Evolutionary conservation across 1,140 invertebrate species (phyloP).

Genomic region (Panulirus ornatus): DNA sequence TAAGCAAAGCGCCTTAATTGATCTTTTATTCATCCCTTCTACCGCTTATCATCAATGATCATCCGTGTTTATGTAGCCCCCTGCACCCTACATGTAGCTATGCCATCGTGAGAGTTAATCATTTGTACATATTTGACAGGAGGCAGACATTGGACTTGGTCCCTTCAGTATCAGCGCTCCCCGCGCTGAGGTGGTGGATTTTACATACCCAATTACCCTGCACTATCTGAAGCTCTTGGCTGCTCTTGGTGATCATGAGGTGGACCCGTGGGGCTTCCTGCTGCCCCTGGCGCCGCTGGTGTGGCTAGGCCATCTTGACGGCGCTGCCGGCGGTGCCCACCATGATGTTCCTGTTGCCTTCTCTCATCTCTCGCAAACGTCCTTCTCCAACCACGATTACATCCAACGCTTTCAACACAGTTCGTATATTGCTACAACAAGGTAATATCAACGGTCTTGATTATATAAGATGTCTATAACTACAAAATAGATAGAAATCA

Average conservation of each 20-base stretch:
- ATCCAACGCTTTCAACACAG: no score
- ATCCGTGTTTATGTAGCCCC: no score
- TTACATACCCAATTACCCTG: background rate
- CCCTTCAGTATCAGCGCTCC: constrained; percentile 3
- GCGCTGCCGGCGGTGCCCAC: background rate
- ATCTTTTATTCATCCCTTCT: no score
- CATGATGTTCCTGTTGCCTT: background rate
- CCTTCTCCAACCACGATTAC: background rate
- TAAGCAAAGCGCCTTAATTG: no score
- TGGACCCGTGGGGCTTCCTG: constrained; percentile 33
- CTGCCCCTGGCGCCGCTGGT: constrained; percentile 28
- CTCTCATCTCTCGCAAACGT: background rate
- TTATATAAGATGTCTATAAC: no score
- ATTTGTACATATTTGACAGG: no score
- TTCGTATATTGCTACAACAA: constrained; percentile 18
- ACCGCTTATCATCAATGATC: no score
- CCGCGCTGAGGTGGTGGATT: constrained; percentile 22
- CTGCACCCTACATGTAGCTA: no score
- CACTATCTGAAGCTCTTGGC: constrained; percentile 12
- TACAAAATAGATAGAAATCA: no score
- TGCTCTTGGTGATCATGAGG: background rate
- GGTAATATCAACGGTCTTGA: no score
- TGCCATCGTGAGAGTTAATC: no score
- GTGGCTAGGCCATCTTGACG: constrained; percentile 19
- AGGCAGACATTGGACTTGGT: constrained; percentile 22